Percentiles rank a stretch among this genome's conserved stretches.
These are phyloP conservation scores for Hippolais icterina DNA, from an alignment of 2,113 vertebrate species.

Conservation along the genomic window DNA sequence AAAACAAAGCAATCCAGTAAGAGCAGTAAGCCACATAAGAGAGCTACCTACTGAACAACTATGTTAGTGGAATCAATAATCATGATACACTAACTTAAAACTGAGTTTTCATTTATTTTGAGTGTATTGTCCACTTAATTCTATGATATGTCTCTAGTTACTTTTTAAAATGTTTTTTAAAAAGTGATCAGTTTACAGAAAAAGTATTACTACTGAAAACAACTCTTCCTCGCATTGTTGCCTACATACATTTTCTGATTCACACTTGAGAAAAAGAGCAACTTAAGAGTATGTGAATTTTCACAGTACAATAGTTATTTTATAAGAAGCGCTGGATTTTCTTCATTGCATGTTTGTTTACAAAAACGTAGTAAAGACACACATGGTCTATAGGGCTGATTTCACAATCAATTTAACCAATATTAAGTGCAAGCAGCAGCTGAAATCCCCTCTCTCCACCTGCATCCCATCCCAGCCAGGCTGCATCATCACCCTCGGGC, in stretches of 20 bases:
- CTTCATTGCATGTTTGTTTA: background rate
- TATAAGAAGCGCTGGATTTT: background rate
- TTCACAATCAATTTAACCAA: conserved; percentile 3
- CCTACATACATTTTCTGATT: background rate
- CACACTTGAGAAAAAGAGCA: background rate
- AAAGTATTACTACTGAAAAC: background rate
- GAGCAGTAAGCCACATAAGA: background rate
- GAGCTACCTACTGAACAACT: background rate
- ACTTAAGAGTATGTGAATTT: background rate
- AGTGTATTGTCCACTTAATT: background rate
- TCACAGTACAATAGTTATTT: background rate
- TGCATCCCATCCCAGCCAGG: background rate
- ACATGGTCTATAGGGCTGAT: background rate
- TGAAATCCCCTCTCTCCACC: background rate
- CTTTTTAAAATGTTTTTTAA: background rate
- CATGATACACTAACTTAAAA: background rate
- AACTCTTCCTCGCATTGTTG: background rate
- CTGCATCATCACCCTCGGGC: background rate
- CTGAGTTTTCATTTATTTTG: background rate
- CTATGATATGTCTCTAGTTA: background rate
- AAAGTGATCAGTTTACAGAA: background rate
- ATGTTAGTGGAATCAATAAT: background rate
- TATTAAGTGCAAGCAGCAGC: background rate
- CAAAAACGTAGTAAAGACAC: background rate
- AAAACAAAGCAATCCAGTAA: background rate